A percentile compares a stretch with the other conserved stretches of the same genome.
phyloP scores from a whole-genome alignment of 2,113 vertebrate genomes.

The Sapayoa aenigma region DNA sequence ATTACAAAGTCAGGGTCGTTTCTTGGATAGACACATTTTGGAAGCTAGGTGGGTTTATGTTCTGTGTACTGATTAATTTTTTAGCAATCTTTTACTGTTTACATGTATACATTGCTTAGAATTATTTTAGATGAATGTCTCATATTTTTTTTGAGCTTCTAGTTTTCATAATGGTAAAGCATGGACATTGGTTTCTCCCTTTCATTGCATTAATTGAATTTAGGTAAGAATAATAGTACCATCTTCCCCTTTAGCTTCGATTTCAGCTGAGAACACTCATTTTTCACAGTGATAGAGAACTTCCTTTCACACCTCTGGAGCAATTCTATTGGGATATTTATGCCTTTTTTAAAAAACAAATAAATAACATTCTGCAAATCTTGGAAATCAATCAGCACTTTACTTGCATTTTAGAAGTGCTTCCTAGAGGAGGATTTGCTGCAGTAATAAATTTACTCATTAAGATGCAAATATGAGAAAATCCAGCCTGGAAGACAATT shows the following conservation, averaged over 20 bases:
- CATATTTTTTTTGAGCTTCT: not conserved
- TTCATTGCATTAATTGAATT: not conserved
- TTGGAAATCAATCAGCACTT: not conserved
- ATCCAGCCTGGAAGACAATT: not conserved
- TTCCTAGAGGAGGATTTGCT: slow-evolving; percentile 29
- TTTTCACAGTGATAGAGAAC: not conserved
- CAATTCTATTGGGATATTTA: not conserved
- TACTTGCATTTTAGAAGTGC: slow-evolving; percentile 1
- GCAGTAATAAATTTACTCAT: not conserved
- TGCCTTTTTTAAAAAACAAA: not conserved
- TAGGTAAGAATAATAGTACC: not conserved
- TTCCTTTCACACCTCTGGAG: not conserved
- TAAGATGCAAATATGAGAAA: slow-evolving; percentile 19
- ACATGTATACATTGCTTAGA: not conserved
- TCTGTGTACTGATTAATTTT: not conserved
- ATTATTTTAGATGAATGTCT: not conserved
- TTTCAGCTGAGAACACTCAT: not conserved
- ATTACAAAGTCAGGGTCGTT: not conserved
- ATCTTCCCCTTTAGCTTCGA: not conserved
- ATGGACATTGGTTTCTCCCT: not conserved
- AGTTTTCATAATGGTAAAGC: not conserved
- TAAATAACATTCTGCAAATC: not conserved
- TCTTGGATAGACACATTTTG: not conserved
- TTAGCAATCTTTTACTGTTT: not conserved
- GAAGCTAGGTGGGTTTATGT: not conserved